phyloP scores from a whole-genome alignment of 2,113 vertebrate species.

The Tyto alba region DNA sequence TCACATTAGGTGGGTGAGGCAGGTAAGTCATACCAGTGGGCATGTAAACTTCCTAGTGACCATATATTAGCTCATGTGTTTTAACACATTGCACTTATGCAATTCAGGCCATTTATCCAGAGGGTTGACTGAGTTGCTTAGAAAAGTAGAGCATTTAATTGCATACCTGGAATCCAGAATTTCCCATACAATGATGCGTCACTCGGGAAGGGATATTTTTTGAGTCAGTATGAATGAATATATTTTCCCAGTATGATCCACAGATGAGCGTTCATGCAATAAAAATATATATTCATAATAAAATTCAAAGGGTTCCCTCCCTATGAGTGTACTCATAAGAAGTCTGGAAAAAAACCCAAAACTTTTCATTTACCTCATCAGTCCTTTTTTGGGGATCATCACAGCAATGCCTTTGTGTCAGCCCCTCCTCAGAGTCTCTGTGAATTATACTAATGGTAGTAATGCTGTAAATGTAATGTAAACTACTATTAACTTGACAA shows the following conservation, averaged over 20 bases:
- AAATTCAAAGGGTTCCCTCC: background rate
- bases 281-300: conserved; percentile 11
- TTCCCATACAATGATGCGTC: conserved; percentile 25
- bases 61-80: conserved; percentile 54
- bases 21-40: conserved; percentile 63
- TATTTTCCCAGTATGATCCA: conserved; percentile 21
- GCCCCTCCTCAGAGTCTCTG: conserved; percentile 9
- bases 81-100: conserved; percentile 45
- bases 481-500: conserved; percentile 3
- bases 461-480: background rate
- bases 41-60: conserved; percentile 65
- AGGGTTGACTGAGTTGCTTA: conserved; percentile 33
- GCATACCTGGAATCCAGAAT: conserved; percentile 43
- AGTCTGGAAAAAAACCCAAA: background rate
- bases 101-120: conserved; percentile 50
- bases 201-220: conserved; percentile 11
- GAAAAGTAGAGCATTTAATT: conserved; percentile 57
- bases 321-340: background rate
- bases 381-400: background rate
- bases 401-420: background rate
- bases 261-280: conserved; percentile 20
- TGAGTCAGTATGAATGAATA: conserved; percentile 41
- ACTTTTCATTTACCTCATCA: background rate
- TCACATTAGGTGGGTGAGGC: conserved; percentile 60
- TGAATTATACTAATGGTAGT: conserved; percentile 10